phyloP scores from a whole-genome alignment of 2,797 vertebrate species.

The Botia almorhae region DNA sequence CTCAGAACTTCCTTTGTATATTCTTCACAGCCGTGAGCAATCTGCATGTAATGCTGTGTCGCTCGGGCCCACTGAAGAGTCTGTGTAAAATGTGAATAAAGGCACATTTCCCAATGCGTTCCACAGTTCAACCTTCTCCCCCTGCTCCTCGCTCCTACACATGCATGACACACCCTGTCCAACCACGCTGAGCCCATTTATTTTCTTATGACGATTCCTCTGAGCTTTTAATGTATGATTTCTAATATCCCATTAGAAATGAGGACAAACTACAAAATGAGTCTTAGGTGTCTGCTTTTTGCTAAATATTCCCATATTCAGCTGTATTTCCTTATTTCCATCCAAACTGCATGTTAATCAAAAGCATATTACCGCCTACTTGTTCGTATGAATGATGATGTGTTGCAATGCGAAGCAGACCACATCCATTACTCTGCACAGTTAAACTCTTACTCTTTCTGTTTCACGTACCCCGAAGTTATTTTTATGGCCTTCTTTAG shows the following conservation, averaged over 20 bases:
- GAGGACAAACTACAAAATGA: neutral
- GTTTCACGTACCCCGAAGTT: conserved; percentile 25
- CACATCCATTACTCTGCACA: conserved; percentile 38
- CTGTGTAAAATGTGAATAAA: conserved; percentile 29
- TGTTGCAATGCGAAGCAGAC: conserved; percentile 27
- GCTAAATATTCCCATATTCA: conserved; percentile 5
- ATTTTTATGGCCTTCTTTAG: conserved; percentile 28
- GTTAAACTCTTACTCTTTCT: conserved; percentile 19
- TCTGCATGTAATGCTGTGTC: conserved; percentile 13
- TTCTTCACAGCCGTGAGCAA: neutral
- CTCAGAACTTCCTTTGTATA: conserved; percentile 25
- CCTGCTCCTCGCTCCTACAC: conserved; percentile 21
- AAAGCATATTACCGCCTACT: conserved; percentile 32
- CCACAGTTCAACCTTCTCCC: conserved; percentile 15
- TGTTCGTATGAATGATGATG: conserved; percentile 30
- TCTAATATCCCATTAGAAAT: conserved; percentile 26
- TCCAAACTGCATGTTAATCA: conserved; percentile 41
- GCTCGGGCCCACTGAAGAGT: neutral
- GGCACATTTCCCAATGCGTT: conserved; percentile 16
- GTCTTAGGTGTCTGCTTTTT: neutral
- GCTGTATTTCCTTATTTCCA: conserved; percentile 30
- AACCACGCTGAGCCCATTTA: conserved; percentile 7
- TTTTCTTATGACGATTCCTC: conserved; percentile 6
- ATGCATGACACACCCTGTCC: conserved; percentile 48
- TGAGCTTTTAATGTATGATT: conserved; percentile 32